Conservation (phyloP, 2,888 invertebrate species). For the Nysson spinosus region DNA sequence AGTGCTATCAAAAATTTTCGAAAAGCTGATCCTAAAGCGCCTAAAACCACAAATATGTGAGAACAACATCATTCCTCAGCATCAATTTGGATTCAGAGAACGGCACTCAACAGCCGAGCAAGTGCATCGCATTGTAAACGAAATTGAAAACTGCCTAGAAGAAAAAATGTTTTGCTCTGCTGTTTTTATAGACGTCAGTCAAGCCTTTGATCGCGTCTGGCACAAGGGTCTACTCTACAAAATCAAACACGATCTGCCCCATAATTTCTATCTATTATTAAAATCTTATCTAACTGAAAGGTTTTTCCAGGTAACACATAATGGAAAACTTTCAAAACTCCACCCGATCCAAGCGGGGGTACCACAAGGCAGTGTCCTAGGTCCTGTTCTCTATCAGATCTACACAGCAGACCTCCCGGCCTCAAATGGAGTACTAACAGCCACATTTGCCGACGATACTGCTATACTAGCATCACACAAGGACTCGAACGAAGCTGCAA, state of each 20-base stretch:
- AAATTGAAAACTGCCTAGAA: slow-evolving; percentile 6
- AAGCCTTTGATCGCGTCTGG: slow-evolving; percentile 8
- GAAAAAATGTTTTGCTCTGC: slow-evolving; percentile 2
- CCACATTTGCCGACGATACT: slow-evolving; percentile 1
- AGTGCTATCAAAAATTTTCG: no score
- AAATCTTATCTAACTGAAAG: slow-evolving; percentile 2
- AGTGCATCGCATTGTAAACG: slow-evolving; percentile 1
- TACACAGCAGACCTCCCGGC: neutral
- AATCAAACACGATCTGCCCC: neutral
- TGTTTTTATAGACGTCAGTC: slow-evolving; percentile 2
- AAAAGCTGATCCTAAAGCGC: neutral
- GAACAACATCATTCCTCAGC: neutral
- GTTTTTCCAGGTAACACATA: neutral
- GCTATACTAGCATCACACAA: slow-evolving; percentile 1
- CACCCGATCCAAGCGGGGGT: neutral
- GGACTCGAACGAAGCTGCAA: neutral
- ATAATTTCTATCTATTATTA: neutral
- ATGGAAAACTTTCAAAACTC: neutral
- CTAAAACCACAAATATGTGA: neutral
- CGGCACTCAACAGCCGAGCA: neutral
- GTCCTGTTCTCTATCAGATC: neutral
- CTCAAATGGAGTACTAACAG: neutral
- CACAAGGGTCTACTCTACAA: neutral
- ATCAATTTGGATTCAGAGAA: slow-evolving; percentile 4
- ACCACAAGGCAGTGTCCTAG: slow-evolving; percentile 2